A percentile compares a stretch with the other conserved stretches of the same genome.
phyloP scores from a whole-genome alignment of 2,113 vertebrate genomes.

The Chelonoidis abingdonii region DNA sequence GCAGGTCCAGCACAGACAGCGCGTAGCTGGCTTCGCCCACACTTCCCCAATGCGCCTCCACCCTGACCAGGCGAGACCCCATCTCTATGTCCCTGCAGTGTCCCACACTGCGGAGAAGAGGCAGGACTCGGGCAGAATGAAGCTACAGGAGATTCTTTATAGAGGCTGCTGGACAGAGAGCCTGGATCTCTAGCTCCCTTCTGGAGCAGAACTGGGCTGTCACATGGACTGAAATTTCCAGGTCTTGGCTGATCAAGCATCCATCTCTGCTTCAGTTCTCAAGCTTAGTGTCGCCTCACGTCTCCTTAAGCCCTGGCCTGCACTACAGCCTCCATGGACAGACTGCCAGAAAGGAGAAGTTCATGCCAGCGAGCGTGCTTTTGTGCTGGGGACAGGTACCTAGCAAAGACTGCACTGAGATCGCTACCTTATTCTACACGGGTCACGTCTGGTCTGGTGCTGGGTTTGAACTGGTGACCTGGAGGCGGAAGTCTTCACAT shows the following conservation, averaged over 20 bases:
- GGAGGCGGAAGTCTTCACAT: rapidly evolving
- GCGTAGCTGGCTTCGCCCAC: rapidly evolving
- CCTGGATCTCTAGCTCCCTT: not conserved
- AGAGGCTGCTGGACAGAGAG: not conserved
- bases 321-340: not conserved
- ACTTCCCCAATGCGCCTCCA: not conserved
- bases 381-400: not conserved
- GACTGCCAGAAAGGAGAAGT: not conserved
- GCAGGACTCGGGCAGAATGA: rapidly evolving
- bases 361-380: not conserved
- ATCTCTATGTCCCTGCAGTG: not conserved
- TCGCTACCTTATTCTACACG: rapidly evolving
- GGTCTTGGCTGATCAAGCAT: not conserved
- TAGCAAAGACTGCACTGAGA: rapidly evolving
- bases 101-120: not conserved
- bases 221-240: rapidly evolving
- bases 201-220: not conserved
- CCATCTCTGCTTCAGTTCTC: not conserved
- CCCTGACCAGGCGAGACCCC: not conserved
- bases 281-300: rapidly evolving
- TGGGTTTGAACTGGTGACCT: not conserved
- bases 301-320: not conserved
- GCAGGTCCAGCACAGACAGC: not conserved
- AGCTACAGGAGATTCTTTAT: rapidly evolving
- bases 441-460: not conserved